phyloP scores from a whole-genome alignment of 2,888 invertebrate species.

The Cheilosia vernalis region DNA sequence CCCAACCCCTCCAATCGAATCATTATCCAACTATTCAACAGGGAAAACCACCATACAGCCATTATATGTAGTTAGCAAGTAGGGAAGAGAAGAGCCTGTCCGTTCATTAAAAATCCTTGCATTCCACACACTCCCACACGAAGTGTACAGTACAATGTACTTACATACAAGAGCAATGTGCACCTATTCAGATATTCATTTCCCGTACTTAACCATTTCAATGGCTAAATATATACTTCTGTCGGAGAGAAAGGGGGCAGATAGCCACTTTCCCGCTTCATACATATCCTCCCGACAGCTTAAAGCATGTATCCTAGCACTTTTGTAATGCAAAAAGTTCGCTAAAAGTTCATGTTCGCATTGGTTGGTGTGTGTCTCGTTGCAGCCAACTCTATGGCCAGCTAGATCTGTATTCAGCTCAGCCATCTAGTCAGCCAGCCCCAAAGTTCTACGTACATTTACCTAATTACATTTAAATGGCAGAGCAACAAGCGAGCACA shows the following conservation, averaged over 20 bases:
- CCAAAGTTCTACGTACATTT: constrained; percentile 70
- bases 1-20: constrained; percentile 52
- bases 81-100: constrained; percentile 12
- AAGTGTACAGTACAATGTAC: too few species aligned
- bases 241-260: background rate
- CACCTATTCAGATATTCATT: constrained; percentile 71
- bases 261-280: constrained; percentile 20
- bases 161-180: constrained; percentile 17
- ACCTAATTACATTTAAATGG: constrained; percentile 78
- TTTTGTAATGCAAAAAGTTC: constrained; percentile 50
- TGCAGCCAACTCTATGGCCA: constrained; percentile 32
- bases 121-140: constrained; percentile 23
- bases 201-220: constrained; percentile 61
- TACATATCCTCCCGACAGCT: background rate
- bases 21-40: constrained; percentile 71
- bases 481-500: constrained; percentile 76
- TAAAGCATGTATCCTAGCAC: constrained; percentile 25
- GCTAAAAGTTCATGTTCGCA: constrained; percentile 27
- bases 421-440: constrained; percentile 51
- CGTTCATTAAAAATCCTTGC: constrained; percentile 70
- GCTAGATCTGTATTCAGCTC: constrained; percentile 17
- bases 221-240: constrained; percentile 56
- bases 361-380: background rate
- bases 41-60: constrained; percentile 28
- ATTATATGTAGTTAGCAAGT: background rate